phyloP scores from a whole-genome alignment of 2,888 invertebrate species.

The Ormyrus nitidulus region DNA sequence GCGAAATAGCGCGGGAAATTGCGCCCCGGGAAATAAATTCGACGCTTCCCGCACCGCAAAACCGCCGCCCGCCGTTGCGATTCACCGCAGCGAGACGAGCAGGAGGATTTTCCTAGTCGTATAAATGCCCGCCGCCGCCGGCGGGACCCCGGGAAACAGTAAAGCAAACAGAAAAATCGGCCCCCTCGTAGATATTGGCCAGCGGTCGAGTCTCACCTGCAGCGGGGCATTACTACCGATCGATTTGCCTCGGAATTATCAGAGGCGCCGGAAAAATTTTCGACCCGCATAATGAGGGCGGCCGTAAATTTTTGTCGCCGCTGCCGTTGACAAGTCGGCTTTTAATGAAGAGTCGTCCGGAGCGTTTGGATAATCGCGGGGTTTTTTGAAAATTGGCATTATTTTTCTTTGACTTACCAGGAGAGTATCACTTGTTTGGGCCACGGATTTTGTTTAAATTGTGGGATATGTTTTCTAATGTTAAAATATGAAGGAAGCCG shows the following conservation, averaged over 20 bases:
- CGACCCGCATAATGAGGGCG: background rate
- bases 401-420: no score
- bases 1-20: background rate
- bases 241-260: slow-evolving; percentile 33
- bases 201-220: background rate
- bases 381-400: no score
- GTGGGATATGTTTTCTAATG: no score
- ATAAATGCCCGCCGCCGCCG: background rate
- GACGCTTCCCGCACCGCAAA: background rate
- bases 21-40: slow-evolving; percentile 38
- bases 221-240: slow-evolving; percentile 26
- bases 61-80: background rate
- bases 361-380: no score
- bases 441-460: no score
- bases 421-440: no score
- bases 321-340: no score
- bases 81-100: slow-evolving; percentile 11
- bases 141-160: background rate
- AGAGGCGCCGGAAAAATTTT: slow-evolving; percentile 6
- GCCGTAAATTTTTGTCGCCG: no score
- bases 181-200: background rate
- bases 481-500: no score
- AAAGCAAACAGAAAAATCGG: slow-evolving; percentile 36
- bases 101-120: background rate
- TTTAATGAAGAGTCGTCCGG: no score